Base-by-base conservation (phyloP, 2,888 invertebrate genomes). In the Calameuta pallipes region DNA sequence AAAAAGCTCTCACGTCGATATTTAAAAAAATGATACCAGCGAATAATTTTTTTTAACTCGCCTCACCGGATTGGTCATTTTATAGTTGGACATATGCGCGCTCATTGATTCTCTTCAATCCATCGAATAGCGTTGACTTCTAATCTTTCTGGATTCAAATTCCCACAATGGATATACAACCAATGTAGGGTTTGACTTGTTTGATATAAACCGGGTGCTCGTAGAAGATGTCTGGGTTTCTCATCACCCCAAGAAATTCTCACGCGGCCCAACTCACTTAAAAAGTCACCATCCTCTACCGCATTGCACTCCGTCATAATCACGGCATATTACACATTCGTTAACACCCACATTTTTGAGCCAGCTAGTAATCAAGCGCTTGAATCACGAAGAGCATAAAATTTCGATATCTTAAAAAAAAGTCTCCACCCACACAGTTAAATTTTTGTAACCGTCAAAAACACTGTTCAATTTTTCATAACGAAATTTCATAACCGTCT, bases 171-270 rank as follows among this genome's bases (percentile, higher is more conserved):
- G 56, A 9, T 56, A 56, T 23, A 56, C 9, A 56, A 56, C 23
- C 56, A 56, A 56, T 2, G 56, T 37, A 56, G 56, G 56, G 56
- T 56, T 56, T 23, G 56, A 23, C 56, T 56, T 77, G 71, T 77
- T 68, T 75, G 73, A 77, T 81, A 78, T 82, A 82, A 85, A 82
- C 80, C 77, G 56, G 56, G 56, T 56, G 56, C 56, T 56, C 68
- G 75, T 79, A 70, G 75, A 75, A 78, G 36, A 71, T 76, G 81
- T 34, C 84, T 84, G 84, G 78, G 74, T 80, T 85, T 83, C 85
- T 84, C 84, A 84, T 84, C 76, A 85, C 75, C 74, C 75, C 30
- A 35, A 75, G 75, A 73, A 73, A 80, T 81, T 80, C 78, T 85
- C 79, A 69, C 76, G 79, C 76, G 76, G 56, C 78, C 75, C 78